Evolutionary conservation across 2,113 vertebrate species (phyloP), one percentile per base, ranked within the genome.

Genomic region (Oreocharis arfaki): DNA sequence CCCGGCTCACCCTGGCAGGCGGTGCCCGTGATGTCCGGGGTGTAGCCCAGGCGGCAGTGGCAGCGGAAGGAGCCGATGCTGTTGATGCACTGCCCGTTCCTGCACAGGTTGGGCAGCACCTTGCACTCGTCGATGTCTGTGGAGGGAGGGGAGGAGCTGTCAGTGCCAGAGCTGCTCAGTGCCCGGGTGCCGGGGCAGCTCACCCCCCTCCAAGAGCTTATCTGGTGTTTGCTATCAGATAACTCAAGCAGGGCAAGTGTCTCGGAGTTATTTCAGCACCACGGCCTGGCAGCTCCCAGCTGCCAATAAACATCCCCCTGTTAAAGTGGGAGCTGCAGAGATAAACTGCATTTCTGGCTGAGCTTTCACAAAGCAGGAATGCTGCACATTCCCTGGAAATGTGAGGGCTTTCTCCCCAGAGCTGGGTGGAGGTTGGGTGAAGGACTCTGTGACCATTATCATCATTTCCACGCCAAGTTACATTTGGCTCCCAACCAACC

Each of bases 71-170:
- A 99, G 50, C 99, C 99, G 6, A 99, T 98, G 79, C 97, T 99
- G 97, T 99, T 99, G 97, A 99, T 98, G 96, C 99, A 99, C 96
- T 99, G 98, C 5, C 99, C 99, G 0, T 99, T 98, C 47, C 78
- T 97, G 83, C 99, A 99, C 78, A 99, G 97, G 93, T 98, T 98
- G 32, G 98, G 98, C 82, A 99, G 97, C 46, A 99, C 98, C 41
- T 90, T 98, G 93, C 99, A 99, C 96, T 99, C 99, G 1, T 99
- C 99, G 35, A 99, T 99, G 88, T 99, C 99, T 99, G 97, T 0
- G 35, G 63, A 26, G 26, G 73, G 75, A 30, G 14, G 55, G 26
- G 35, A 55, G 61, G 47, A 63, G 17, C 4, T 3, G 33, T 91
- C 65, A 71, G 52, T 15, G 47, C 33, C 75, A n/a, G 2, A 0